Evolutionary conservation across 2,797 vertebrate species (phyloP).

Genomic region (Halcyon chelicuti): DNA sequence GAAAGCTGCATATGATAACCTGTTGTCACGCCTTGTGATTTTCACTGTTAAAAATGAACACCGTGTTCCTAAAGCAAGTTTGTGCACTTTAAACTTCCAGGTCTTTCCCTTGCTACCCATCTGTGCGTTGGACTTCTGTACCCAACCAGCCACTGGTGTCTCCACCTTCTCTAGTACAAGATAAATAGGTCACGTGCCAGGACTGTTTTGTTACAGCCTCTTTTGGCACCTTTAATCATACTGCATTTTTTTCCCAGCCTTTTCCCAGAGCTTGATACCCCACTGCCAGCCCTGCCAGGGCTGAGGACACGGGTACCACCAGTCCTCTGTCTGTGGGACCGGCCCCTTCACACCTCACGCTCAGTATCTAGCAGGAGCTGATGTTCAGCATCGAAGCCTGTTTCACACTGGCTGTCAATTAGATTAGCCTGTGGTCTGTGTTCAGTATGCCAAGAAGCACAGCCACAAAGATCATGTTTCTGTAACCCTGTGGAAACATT

Average conservation of each 20-base stretch:
- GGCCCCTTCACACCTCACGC: background rate
- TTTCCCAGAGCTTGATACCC: rapidly evolving
- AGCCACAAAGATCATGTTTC: background rate
- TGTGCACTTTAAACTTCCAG: background rate
- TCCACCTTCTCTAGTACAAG: background rate
- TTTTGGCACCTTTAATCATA: background rate
- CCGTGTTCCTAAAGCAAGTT: background rate
- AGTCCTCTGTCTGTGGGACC: rapidly evolving
- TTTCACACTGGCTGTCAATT: background rate
- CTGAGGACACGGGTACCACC: rapidly evolving
- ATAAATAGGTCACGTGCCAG: background rate
- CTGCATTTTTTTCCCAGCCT: background rate
- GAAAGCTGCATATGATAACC: background rate
- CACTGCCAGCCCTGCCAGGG: background rate
- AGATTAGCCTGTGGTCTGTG: background rate
- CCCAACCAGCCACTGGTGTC: background rate
- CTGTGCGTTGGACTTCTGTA: background rate
- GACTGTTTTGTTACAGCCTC: background rate
- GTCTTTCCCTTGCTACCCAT: background rate
- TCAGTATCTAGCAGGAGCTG: background rate
- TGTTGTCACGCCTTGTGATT: background rate
- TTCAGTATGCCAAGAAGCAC: background rate
- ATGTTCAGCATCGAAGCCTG: background rate
- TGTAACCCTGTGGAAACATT: background rate
- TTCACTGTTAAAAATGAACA: background rate